Evolutionary conservation across 2,888 invertebrate species (phyloP), one percentile per base, ranked within the genome.

Genomic region (Chymomyza procnemis): DNA sequence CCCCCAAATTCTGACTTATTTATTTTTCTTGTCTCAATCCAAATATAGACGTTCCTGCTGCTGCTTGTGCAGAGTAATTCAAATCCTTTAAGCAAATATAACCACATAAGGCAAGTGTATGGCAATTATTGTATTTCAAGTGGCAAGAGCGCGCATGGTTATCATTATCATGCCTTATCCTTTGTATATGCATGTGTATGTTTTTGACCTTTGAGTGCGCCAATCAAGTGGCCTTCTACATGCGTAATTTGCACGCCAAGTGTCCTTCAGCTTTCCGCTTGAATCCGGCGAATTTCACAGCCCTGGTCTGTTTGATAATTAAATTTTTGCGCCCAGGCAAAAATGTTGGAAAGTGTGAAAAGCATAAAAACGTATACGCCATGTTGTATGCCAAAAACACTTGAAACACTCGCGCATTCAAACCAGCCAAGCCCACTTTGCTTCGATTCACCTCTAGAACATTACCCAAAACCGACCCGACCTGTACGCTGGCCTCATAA

Each of bases 171-270:
- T 22, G 4, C 26, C 34, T 30, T 60, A n/a, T n/a, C n/a, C 14
- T 64, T 55, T 59, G 67, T 70, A 69, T n/a, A n/a, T 69, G 67
- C 69, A 73, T 76, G 79, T 73, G 14, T n/a, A 26, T 26, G 61
- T 26, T 47, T 60, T n/a, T 52, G 81, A 84, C 84, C 77, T 82
- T 86, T 81, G 76, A 79, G 84, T 81, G 71, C 69, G 78, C 79
- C 82, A 86, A 82, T 82, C 84, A 86, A 86, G 86, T 81, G 81
- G 66, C 69, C 73, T 74, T 71, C 71, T 77, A 84, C 80, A 86
- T 85, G 82, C 81, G 81, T 85, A 85, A 82, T 82, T 82, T 85
- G 84, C 81, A 82, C 76, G 74, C 78, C 74, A 84, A 82, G 80
- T 82, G 83, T 67, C 62, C 70, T 67, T 61, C 64, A 48, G 48